Percentiles rank a stretch among this genome's conserved stretches.
These are phyloP conservation scores for Eulemur rubriventer DNA, from an alignment of 2,797 vertebrate genomes.

Conservation along the genomic window DNA sequence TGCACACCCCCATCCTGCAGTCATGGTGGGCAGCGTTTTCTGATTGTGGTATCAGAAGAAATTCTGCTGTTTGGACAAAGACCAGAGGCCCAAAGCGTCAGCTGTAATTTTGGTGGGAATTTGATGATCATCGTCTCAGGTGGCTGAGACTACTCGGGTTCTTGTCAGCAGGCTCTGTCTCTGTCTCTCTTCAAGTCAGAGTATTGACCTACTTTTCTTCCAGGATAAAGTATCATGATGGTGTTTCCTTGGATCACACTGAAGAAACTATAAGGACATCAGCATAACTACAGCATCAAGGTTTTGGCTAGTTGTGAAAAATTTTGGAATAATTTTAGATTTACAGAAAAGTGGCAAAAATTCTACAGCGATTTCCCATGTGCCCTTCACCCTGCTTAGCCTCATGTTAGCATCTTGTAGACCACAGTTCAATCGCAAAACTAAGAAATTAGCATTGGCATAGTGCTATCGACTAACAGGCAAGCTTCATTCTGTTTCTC, in stretches of 20 bases:
- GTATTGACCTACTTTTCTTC: neutral
- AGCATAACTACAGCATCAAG: rapidly evolving
- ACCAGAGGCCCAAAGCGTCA: no score
- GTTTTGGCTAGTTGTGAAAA: no score
- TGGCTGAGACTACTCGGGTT: neutral
- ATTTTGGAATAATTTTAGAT: neutral
- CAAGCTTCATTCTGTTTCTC: neutral
- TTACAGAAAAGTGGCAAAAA: neutral
- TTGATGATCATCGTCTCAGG: rapidly evolving
- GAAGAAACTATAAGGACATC: neutral
- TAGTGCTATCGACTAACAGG: rapidly evolving
- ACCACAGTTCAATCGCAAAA: rapidly evolving
- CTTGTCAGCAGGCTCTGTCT: no score
- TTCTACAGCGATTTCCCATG: rapidly evolving
- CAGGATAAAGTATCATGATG: rapidly evolving
- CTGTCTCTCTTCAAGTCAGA: no score
- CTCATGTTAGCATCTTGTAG: rapidly evolving
- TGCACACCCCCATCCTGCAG: neutral
- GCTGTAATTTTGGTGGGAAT: neutral
- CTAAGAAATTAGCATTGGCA: rapidly evolving
- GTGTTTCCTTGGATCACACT: rapidly evolving
- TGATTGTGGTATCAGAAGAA: neutral
- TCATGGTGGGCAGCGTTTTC: neutral
- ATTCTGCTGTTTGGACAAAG: neutral
- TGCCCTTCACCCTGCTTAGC: no score